Base-by-base conservation (phyloP, 2,113 vertebrate species). In the Labeo catla region DNA sequence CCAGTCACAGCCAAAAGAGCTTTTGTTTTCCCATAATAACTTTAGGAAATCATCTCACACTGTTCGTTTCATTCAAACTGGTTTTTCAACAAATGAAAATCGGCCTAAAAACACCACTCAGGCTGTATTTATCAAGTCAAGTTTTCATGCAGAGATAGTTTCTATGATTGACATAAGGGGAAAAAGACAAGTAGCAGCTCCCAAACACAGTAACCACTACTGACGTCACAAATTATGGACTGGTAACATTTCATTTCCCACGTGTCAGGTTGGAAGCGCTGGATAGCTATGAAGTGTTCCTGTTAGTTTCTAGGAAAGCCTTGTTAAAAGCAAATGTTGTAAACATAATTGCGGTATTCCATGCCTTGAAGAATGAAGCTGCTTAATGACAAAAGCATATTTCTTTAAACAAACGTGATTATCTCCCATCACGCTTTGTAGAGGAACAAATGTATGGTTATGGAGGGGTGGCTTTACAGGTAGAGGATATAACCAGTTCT, bases 1-100 rank as follows among this genome's bases (percentile, higher is more conserved):
- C 78, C 78, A 85, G 45, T 83, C 77, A 70, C 49, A 76, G 61
- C 10, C 61, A 59, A 73, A 50, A 4, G 61, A 70, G 13, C 54
- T 79, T 79, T 43, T n/a, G 77, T 79, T 79, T 23, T 28, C 50
- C 76, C 21, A 77, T 52, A 54, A 50, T 50, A 36, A n/a, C 39
- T 4, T 43, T 61, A 0, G 28, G 19, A 79, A 21, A 8, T 43
- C 8, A 8, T 79, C 52, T 59, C 19, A 63, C 34, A 66, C 12
- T 9, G 0, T 8, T 36, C 0, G 63, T 70, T 72, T 72, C 36
- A 72, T 13, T 70, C n/a, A 47, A 83, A 43, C 36, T 59, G n/a
- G 36, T 66, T 65, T 39, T 68, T 68, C 34, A 12, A 28, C 66
- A 81, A 28, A 39, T 63, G 43, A 23, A 63, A 13, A 5, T 23